Evolutionary conservation across 2,888 invertebrate genomes (phyloP), one percentile per base, ranked within the genome.

Genomic region (Melanchra persicariae): DNA sequence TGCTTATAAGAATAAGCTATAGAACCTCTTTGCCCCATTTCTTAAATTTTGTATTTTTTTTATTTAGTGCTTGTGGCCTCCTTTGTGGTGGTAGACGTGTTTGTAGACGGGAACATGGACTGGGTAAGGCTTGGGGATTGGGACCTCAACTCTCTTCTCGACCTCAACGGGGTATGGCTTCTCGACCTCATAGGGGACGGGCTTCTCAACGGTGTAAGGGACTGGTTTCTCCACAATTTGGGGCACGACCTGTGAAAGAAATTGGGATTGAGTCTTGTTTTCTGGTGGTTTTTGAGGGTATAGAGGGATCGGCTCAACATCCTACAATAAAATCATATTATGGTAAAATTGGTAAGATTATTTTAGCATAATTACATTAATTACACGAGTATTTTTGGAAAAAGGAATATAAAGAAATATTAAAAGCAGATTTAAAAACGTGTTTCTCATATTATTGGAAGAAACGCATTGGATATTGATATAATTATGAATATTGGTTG

Each of bases 131-230:
- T 97, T 97, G 85, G 97, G 97, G 84, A 97, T 96, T 19, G 97
- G 97, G 57, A 97, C 97, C 89, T 97, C 97, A 60, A 98, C 97
- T 89, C 97, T 97, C 94, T 97, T 98, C 81, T 98, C 97, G 40
- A 98, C 97, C 91, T 97, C 97, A 8, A 98, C 97, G 84, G 97
- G 97, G 96, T 97, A 97, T 8, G 97, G 98, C 88, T 97, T 97
- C 88, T 97, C 97, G 3, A 98, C 96, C 83, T 97, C 97, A 86
- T 97, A 97, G 26, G 97, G 97, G 30, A 97, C 97, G 30, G 97
- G 97, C 87, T 97, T 97, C 88, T 98, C 97, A 7, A 98, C 97
- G 3, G 97, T 97, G 91, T 97, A 97, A 5, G 98, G 98, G 17
- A 98, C 97, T 82, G 97, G 97, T 86, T 97, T 97, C 86, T 97